These are phyloP conservation scores for Microctenopoma stevenorrisi DNA, from an alignment of 2,797 vertebrate genomes.

Conservation along the genomic window DNA sequence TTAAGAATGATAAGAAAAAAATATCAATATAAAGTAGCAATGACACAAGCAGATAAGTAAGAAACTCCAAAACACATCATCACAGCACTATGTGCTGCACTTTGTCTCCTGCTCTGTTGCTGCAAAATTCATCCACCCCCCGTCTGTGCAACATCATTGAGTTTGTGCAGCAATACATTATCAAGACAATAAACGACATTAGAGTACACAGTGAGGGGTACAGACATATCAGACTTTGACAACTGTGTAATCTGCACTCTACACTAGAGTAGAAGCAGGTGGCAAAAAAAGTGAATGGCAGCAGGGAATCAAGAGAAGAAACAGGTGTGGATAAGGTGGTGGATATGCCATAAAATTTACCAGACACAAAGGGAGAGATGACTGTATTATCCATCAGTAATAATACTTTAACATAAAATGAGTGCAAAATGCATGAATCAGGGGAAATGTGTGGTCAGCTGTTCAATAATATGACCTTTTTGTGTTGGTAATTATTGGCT, in stretches of 20 bases:
- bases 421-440: too few relatives aligned
- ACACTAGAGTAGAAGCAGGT: conserved; percentile 38
- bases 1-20: conserved; percentile 22
- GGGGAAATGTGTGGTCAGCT: neutral
- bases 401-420: neutral
- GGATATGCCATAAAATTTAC: neutral
- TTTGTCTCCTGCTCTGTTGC: conserved; percentile 25
- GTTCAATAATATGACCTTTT: neutral
- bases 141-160: conserved; percentile 49
- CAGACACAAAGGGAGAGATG: neutral
- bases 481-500: neutral
- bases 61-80: conserved; percentile 38
- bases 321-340: conserved; percentile 32
- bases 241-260: conserved; percentile 16
- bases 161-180: conserved; percentile 44
- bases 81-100: conserved; percentile 25
- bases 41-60: conserved; percentile 23
- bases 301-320: conserved; percentile 26
- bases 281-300: conserved; percentile 46
- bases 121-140: conserved; percentile 27
- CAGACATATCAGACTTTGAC: conserved; percentile 28
- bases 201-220: conserved; percentile 35
- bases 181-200: conserved; percentile 44
- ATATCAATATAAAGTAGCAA: neutral
- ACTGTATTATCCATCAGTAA: neutral